A percentile compares a stretch with the other conserved stretches of the same genome.
phyloP scores from a whole-genome alignment of 1,140 invertebrate species.

The Helicoverpa armigera region DNA sequence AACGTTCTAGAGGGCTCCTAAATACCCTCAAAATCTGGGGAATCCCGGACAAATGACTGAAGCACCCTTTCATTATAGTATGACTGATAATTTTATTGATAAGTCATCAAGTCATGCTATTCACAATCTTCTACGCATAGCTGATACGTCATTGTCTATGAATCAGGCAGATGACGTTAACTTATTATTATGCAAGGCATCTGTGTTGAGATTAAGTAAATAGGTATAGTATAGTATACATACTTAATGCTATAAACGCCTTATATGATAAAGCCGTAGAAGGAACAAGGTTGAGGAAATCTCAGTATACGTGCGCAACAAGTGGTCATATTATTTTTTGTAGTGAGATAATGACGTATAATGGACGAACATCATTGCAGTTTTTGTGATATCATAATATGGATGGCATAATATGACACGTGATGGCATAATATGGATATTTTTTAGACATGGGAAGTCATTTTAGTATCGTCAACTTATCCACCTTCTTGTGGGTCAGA shows the following conservation, averaged over 20 bases:
- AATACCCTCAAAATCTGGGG: no score
- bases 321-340: not conserved
- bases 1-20: no score
- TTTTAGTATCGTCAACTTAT: not conserved
- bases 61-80: no score
- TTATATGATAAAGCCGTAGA: not conserved
- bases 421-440: no score
- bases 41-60: no score
- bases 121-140: not conserved
- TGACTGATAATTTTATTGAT: not conserved
- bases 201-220: not conserved
- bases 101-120: not conserved
- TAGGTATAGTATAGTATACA: not conserved
- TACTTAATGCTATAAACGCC: constrained; percentile 9
- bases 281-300: constrained; percentile 1
- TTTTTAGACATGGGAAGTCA: not conserved
- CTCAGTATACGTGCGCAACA: constrained; percentile 2
- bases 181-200: constrained; percentile 7
- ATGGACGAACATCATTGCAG: no score
- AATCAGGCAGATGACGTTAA: constrained; percentile 22
- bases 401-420: no score
- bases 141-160: not conserved
- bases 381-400: no score
- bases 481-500: no score
- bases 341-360: not conserved